Base-by-base conservation (phyloP, 2,113 vertebrate species). In the Calidris pugnax region DNA sequence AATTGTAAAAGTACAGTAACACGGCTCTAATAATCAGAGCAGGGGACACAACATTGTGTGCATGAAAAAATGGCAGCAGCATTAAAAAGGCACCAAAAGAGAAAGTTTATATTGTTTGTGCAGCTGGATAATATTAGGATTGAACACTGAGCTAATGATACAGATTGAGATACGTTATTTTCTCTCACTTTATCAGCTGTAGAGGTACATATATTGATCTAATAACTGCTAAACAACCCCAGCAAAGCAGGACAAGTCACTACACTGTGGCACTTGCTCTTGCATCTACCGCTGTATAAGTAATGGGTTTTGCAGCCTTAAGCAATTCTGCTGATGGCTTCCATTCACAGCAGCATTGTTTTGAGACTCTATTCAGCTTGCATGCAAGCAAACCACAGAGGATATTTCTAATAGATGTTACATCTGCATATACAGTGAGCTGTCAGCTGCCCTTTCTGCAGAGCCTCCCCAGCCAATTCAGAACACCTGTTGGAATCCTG, bases 341-440 rank as follows among this genome's bases (percentile, higher is more conserved):
- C 96, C 95, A 68, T 50, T 87, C 90, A 60, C 27, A 18, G 88
- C 76, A 56, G 86, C 79, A 57, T 63, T 76, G 87, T 93, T 90
- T 87, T 10, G 55, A 60, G 80, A 78, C 41, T 27, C 94, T 78
- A 63, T 64, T 90, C 88, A 86, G 86, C 85, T 53, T 2, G 85
- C 86, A 93, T 33, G 81, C 83, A 60, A 91, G 96, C 91, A 95
- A 93, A 87, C 77, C 96, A 87, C 95, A 85, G 62, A 94, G 88
- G 95, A 33, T 87, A 64, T 90, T 74, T 63, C 93, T 59, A 78
- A 91, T 85, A 89, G 91, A 85, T 74, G 90, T 45, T 90, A 74
- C 92, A 84, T 86, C 93, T 94, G 94, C 94, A 92, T 84, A 80
- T 81, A 82, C 81, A 64, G 75, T 45, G 41, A 90, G 95, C 79